Evolutionary conservation across 2,797 vertebrate species (phyloP).

Genomic region (Mus spretus): DNA sequence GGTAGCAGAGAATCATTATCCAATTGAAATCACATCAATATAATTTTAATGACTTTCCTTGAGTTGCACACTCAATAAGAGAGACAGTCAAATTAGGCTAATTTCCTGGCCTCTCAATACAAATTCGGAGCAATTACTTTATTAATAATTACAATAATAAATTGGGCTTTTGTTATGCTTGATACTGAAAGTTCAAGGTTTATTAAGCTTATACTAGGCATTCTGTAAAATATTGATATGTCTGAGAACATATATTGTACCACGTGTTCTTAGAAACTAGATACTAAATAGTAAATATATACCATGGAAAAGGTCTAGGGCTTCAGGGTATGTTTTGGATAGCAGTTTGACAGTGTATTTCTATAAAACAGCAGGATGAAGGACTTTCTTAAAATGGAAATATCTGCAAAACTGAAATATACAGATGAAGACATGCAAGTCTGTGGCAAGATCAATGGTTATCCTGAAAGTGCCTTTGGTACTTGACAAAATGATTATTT

Average conservation of each 20-base stretch:
- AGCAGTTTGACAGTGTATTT: not conserved
- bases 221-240: not conserved
- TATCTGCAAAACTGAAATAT: not conserved
- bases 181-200: not conserved
- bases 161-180: not conserved
- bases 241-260: not conserved
- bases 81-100: not conserved
- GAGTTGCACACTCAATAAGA: not conserved
- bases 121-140: not conserved
- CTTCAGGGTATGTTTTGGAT: accelerated
- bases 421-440: not conserved
- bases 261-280: not conserved
- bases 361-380: not conserved
- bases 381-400: not conserved
- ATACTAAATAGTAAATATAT: not conserved
- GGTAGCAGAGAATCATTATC: not conserved
- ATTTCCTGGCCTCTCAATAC: not conserved
- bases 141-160: not conserved
- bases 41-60: not conserved
- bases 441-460: not conserved
- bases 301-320: not conserved
- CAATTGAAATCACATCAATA: not conserved
- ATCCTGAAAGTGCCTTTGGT: not conserved
- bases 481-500: not conserved
- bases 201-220: not conserved